These are phyloP conservation scores for Eretmochelys imbricata DNA, from an alignment of 2,113 vertebrate species.

Conservation along the genomic window DNA sequence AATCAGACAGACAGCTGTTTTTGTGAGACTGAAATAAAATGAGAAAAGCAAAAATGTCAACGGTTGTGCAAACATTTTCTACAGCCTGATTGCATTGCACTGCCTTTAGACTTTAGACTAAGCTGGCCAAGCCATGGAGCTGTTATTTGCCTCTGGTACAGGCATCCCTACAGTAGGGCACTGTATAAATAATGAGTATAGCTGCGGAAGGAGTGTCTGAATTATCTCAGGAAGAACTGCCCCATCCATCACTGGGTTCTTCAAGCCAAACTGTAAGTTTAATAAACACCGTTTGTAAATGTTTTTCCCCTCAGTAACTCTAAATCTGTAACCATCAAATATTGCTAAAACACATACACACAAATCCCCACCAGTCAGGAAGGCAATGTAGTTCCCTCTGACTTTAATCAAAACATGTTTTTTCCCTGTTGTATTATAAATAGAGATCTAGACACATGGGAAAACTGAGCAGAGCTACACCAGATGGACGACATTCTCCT, in stretches of 20 bases:
- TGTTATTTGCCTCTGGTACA: fast-evolving
- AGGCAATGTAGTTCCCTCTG: fast-evolving
- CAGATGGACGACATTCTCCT: fast-evolving
- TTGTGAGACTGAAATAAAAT: conserved; percentile 10
- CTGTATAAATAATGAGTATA: background rate
- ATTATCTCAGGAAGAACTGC: fast-evolving
- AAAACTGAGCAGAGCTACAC: fast-evolving
- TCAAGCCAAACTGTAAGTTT: background rate
- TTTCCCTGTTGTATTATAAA: fast-evolving
- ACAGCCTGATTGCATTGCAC: fast-evolving
- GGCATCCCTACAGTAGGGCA: background rate
- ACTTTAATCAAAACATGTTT: background rate
- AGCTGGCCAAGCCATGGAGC: fast-evolving
- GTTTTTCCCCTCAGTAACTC: fast-evolving
- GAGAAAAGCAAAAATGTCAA: background rate
- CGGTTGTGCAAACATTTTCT: background rate
- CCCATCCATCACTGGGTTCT: background rate
- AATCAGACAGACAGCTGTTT: conserved; percentile 24
- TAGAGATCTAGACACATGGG: fast-evolving
- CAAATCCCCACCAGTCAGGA: fast-evolving
- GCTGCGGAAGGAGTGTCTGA: fast-evolving
- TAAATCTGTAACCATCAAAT: background rate
- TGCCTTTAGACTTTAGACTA: background rate
- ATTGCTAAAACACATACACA: fast-evolving
- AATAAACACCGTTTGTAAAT: background rate